Evolutionary conservation across 2,888 invertebrate genomes (phyloP).

Genomic region (Callinectes sapidus): DNA sequence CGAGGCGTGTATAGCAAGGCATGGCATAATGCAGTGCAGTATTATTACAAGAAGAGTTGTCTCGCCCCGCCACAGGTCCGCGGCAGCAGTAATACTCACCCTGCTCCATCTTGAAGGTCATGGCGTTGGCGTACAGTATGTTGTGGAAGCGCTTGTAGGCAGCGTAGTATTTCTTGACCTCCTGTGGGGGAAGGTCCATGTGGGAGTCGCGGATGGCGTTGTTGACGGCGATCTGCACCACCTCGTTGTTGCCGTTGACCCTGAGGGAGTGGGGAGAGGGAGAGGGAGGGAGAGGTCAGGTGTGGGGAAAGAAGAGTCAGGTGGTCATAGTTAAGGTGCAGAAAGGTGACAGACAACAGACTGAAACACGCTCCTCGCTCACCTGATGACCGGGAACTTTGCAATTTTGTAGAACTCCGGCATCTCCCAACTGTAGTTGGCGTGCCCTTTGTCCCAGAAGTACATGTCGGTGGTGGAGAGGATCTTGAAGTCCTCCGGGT

Average conservation of each 20-base stretch:
- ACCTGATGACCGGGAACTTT: slow-evolving; percentile 69
- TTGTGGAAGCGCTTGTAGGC: slow-evolving; percentile 68
- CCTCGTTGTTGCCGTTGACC: slow-evolving; percentile 60
- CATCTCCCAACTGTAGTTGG: slow-evolving; percentile 66
- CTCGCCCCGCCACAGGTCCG: neutral
- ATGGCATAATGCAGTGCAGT: neutral
- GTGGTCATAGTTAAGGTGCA: neutral
- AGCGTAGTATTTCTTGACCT: slow-evolving; percentile 66
- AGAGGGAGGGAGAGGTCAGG: neutral
- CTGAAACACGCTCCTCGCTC: slow-evolving; percentile 3
- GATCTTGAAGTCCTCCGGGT: slow-evolving; percentile 80
- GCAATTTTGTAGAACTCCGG: slow-evolving; percentile 66
- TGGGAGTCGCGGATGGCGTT: slow-evolving; percentile 70
- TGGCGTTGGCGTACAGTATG: slow-evolving; percentile 66
- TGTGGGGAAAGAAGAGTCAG: neutral
- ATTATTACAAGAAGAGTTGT: neutral
- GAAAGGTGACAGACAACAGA: neutral
- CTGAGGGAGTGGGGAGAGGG: slow-evolving; percentile 44
- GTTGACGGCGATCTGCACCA: slow-evolving; percentile 63
- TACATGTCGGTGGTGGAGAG: slow-evolving; percentile 77
- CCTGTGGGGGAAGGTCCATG: slow-evolving; percentile 64
- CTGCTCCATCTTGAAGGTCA: slow-evolving; percentile 69
- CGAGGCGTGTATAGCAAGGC: too few relatives aligned
- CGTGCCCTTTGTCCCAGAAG: slow-evolving; percentile 72
- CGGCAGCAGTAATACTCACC: slow-evolving; percentile 48